Conservation (phyloP, 2,888 invertebrate species). For the Synergus itoensis region DNA sequence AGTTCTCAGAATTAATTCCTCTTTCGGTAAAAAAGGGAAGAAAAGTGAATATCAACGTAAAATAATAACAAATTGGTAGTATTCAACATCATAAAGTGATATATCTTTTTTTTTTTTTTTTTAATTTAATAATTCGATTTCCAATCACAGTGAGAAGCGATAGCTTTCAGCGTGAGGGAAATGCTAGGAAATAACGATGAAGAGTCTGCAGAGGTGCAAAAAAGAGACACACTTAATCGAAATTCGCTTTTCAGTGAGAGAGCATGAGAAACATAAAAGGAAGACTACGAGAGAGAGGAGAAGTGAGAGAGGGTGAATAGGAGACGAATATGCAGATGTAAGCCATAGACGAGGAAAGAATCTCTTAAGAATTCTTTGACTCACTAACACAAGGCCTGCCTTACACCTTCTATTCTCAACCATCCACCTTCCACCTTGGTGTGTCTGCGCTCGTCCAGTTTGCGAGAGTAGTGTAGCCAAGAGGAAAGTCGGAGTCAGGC, state of each 20-base stretch:
- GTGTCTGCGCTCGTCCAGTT: conserved; percentile 40
- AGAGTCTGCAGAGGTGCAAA: background rate
- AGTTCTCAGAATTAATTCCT: background rate
- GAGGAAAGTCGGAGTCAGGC: conserved; percentile 50
- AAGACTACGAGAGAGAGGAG: background rate
- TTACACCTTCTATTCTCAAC: conserved; percentile 24
- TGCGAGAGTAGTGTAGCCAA: conserved; percentile 40
- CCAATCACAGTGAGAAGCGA: background rate
- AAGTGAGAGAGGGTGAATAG: background rate
- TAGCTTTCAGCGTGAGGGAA: background rate
- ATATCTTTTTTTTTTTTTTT: too few species aligned
- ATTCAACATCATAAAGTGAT: too few species aligned
- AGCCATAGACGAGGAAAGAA: conserved; percentile 9
- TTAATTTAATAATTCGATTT: conserved; percentile 4
- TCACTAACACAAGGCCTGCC: conserved; percentile 3
- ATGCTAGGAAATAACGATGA: background rate
- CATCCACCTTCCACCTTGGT: conserved; percentile 5
- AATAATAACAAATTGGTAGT: too few species aligned
- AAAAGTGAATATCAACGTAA: too few species aligned
- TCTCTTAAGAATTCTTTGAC: conserved; percentile 21
- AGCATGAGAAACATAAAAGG: background rate
- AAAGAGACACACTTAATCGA: conserved; percentile 14
- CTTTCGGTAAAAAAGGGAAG: too few species aligned
- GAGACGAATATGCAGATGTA: background rate
- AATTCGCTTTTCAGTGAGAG: conserved; percentile 5